These are phyloP conservation scores for Aphaenogaster ashmeadi DNA, from an alignment of 1,140 invertebrate species.

Conservation along the genomic window DNA sequence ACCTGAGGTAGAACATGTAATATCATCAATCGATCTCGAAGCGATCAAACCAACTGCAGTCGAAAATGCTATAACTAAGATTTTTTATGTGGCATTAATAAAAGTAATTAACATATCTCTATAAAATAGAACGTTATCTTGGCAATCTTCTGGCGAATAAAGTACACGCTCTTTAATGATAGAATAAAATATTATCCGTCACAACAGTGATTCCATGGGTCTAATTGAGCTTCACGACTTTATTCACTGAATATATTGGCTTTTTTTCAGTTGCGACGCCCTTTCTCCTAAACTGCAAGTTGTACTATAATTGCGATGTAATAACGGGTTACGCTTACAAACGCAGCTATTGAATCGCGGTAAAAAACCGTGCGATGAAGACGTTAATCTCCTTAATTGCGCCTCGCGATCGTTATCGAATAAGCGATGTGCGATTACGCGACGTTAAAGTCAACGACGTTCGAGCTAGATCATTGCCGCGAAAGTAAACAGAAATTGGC, in stretches of 20 bases:
- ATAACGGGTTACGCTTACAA: constrained; percentile 17
- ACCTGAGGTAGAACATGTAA: too few relatives aligned
- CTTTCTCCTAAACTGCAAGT: neutral
- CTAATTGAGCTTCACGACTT: neutral
- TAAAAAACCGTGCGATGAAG: constrained; percentile 19
- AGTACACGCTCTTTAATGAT: neutral
- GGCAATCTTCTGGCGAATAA: neutral
- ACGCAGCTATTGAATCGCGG: constrained; percentile 10
- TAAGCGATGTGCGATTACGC: constrained; percentile 14
- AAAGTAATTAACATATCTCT: constrained; percentile 7
- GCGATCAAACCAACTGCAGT: too few relatives aligned
- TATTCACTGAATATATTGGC: neutral
- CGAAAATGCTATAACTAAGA: neutral
- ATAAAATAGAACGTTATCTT: neutral
- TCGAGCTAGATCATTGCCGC: neutral
- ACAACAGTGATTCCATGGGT: neutral
- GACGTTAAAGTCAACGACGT: neutral
- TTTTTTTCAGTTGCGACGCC: neutral
- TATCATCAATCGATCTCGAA: too few relatives aligned
- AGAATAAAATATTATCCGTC: neutral
- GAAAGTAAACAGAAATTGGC: neutral
- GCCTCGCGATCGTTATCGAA: constrained; percentile 36
- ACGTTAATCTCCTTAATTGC: constrained; percentile 35
- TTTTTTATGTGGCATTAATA: neutral
- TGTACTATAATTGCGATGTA: constrained; percentile 21